Percentiles rank a stretch among this genome's conserved stretches.
Evolutionary conservation across 1,140 invertebrate genomes (phyloP).

Genomic region (Phocides pigmalion): DNA sequence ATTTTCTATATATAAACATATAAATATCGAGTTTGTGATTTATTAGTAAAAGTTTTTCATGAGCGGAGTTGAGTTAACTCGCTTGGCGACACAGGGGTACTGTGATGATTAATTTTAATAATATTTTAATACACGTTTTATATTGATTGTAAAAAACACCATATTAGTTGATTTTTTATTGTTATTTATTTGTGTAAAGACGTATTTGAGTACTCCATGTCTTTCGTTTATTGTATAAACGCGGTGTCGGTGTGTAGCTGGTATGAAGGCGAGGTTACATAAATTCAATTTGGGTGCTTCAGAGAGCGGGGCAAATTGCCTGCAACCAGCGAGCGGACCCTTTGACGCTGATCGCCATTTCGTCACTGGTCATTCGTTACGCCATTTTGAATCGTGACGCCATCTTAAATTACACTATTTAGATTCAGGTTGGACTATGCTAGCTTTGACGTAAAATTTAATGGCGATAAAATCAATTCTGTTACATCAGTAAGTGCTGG

Average conservation of each 20-base stretch:
- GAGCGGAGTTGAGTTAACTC: too few species aligned
- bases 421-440: slow-evolving; percentile 31
- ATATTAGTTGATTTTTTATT: too few species aligned
- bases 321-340: slow-evolving; percentile 59
- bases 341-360: slow-evolving; percentile 63
- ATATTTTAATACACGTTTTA: too few species aligned
- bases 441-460: slow-evolving; percentile 25
- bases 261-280: slow-evolving; percentile 64
- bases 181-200: background rate
- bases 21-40: too few species aligned
- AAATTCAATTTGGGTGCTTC: slow-evolving; percentile 71
- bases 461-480: slow-evolving; percentile 3
- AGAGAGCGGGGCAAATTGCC: slow-evolving; percentile 69
- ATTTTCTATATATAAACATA: too few species aligned
- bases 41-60: too few species aligned
- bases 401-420: slow-evolving; percentile 49
- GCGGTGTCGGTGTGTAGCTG: slow-evolving; percentile 39
- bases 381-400: too few species aligned
- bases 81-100: too few species aligned
- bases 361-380: slow-evolving; percentile 50
- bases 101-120: too few species aligned
- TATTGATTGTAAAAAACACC: too few species aligned
- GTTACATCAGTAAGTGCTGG: background rate
- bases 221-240: background rate
- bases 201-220: background rate